Evolutionary conservation across 2,888 invertebrate genomes (phyloP).

Genomic region (Drosophila hamatofila): DNA sequence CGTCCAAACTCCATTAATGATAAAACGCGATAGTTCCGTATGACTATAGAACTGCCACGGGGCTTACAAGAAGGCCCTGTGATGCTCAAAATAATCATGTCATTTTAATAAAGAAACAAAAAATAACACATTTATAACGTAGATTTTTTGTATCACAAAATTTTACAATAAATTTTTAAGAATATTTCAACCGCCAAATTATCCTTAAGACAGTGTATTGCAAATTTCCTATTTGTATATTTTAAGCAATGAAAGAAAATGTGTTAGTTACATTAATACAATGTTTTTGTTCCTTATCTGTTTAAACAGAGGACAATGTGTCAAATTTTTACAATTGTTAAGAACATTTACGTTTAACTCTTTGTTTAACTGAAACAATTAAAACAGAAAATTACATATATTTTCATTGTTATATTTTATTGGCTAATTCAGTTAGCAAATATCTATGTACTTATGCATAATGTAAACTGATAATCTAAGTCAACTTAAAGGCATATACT

Average conservation of each 20-base stretch:
- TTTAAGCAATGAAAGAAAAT: constrained; percentile 27
- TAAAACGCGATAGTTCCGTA: constrained; percentile 88
- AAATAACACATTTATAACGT: constrained; percentile 44
- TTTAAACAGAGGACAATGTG: constrained; percentile 50
- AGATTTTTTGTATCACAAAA: constrained; percentile 56
- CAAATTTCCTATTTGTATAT: constrained; percentile 17
- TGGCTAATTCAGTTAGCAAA: constrained; percentile 8
- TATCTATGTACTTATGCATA: constrained; percentile 14
- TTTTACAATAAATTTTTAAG: constrained; percentile 44
- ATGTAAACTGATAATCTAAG: constrained; percentile 12
- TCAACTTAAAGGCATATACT: constrained; percentile 4
- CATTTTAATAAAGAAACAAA: constrained; percentile 34
- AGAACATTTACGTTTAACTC: constrained; percentile 7
- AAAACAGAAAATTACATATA: constrained; percentile 1
- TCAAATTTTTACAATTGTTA: constrained; percentile 43
- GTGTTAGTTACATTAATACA: constrained; percentile 28
- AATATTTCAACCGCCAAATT: constrained; percentile 45
- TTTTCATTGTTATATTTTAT: constrained; percentile 10
- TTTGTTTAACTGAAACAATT: constrained; percentile 21
- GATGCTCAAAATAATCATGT: constrained; percentile 61
- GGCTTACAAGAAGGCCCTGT: constrained; percentile 85
- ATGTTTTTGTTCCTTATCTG: constrained; percentile 47
- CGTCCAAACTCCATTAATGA: constrained; percentile 88
- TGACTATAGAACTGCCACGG: constrained; percentile 86
- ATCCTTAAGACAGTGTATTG: constrained; percentile 30